Evolutionary conservation across 1,140 invertebrate species (phyloP).

Genomic region (Drosophila nikananu): DNA sequence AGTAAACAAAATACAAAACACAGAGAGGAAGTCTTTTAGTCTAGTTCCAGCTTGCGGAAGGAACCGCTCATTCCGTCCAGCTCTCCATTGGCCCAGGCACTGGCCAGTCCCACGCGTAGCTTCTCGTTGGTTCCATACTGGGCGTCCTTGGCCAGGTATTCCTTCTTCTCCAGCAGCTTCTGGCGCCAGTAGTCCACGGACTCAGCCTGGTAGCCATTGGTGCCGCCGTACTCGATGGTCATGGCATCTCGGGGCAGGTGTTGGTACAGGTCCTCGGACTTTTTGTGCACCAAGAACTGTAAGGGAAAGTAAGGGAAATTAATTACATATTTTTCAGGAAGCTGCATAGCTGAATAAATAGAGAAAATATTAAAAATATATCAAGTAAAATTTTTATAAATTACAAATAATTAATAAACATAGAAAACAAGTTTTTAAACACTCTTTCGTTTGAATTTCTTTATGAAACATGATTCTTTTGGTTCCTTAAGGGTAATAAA

Average conservation of each 20-base stretch:
- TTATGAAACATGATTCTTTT: not conserved
- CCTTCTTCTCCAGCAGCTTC: conserved; percentile 84
- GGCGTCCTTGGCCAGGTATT: conserved; percentile 86
- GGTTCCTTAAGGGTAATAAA: too few species aligned
- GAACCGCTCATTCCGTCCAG: conserved; percentile 85
- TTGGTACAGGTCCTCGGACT: conserved; percentile 85
- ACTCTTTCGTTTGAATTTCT: too few species aligned
- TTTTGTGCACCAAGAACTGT: conserved; percentile 86
- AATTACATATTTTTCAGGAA: not conserved
- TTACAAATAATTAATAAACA: not conserved
- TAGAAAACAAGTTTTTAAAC: not conserved
- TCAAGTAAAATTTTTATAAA: not conserved
- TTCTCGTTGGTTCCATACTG: conserved; percentile 87
- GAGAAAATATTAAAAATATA: not conserved
- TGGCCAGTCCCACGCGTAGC: conserved; percentile 80
- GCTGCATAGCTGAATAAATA: not conserved
- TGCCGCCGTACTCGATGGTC: conserved; percentile 87
- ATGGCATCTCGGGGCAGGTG: conserved; percentile 86
- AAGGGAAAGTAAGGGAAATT: conserved; percentile 10
- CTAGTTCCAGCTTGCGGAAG: conserved; percentile 85
- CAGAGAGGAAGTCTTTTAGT: conserved; percentile 33
- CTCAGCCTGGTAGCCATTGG: conserved; percentile 85
- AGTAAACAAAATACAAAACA: conserved; percentile 35
- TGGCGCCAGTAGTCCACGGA: conserved; percentile 86
- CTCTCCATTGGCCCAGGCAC: conserved; percentile 60